Evolutionary conservation across 2,888 invertebrate genomes (phyloP).

Genomic region (Latrodectus hesperus): DNA sequence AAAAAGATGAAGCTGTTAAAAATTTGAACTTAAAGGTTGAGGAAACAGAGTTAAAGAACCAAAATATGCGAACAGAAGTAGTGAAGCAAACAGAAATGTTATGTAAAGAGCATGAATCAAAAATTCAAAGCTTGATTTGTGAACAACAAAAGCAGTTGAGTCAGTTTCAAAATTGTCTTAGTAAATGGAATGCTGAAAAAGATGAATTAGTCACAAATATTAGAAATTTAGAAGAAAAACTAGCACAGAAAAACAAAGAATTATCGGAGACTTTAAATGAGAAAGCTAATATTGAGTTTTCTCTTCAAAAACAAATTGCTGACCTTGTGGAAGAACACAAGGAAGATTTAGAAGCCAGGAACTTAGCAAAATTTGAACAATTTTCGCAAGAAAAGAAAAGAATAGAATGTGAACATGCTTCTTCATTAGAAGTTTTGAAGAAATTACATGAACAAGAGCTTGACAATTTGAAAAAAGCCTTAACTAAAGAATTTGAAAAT

Average conservation of each 20-base stretch:
- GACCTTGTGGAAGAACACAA: conserved; percentile 38
- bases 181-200: conserved; percentile 4
- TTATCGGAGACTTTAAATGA: background rate
- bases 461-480: background rate
- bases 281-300: background rate
- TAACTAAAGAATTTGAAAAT: conserved; percentile 19
- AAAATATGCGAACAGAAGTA: conserved; percentile 3
- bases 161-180: conserved; percentile 8
- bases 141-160: conserved; percentile 16
- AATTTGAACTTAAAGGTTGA: conserved; percentile 30
- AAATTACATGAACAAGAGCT: conserved; percentile 37
- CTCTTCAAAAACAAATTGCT: conserved; percentile 1
- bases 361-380: background rate
- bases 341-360: conserved; percentile 44
- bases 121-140: conserved; percentile 15
- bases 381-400: conserved; percentile 38
- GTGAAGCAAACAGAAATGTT: conserved; percentile 38
- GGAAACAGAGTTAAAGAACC: conserved; percentile 11
- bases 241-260: background rate
- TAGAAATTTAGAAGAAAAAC: conserved; percentile 2
- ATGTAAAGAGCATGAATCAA: conserved; percentile 44
- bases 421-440: conserved; percentile 40
- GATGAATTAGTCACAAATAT: conserved; percentile 2
- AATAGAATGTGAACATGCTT: conserved; percentile 30
- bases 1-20: conserved; percentile 38